Percentiles rank a stretch among this genome's conserved stretches.
Evolutionary conservation across 1,140 invertebrate species (phyloP).

Genomic region (Drosophila nigromelanica): DNA sequence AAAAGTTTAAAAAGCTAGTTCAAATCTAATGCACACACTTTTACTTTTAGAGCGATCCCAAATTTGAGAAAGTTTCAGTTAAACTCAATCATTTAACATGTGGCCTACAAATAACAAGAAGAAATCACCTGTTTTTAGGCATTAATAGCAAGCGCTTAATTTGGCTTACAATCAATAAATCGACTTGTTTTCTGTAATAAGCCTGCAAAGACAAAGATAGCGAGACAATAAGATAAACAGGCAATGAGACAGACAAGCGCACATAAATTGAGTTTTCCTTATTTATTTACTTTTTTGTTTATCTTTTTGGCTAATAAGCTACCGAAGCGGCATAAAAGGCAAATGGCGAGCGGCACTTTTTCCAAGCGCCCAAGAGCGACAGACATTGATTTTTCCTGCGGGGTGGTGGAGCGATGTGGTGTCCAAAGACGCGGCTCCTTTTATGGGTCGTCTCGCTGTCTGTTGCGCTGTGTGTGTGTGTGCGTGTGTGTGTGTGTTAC

Average conservation of each 20-base stretch:
- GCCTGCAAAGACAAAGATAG: not conserved
- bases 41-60: too few species aligned
- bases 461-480: conserved; percentile 29
- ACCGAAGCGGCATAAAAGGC: conserved; percentile 43
- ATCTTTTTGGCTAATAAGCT: conserved; percentile 57
- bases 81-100: not conserved
- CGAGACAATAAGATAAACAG: conserved; percentile 33
- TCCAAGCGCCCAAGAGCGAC: conserved; percentile 20
- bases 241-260: conserved; percentile 23
- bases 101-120: not conserved
- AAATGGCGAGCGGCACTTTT: conserved; percentile 32
- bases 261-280: conserved; percentile 37
- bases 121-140: not conserved
- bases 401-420: conserved; percentile 7
- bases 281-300: conserved; percentile 11
- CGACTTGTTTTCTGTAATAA: conserved; percentile 32
- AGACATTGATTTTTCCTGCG: conserved; percentile 65
- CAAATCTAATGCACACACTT: too few species aligned
- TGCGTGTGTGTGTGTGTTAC: conserved; percentile 47
- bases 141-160: conserved; percentile 6
- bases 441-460: conserved; percentile 62
- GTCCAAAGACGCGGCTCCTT: conserved; percentile 46
- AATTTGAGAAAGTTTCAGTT: not conserved
- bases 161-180: conserved; percentile 42
- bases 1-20: too few species aligned